phyloP scores from a whole-genome alignment of 2,888 invertebrate species.

The Cenopis cana region DNA sequence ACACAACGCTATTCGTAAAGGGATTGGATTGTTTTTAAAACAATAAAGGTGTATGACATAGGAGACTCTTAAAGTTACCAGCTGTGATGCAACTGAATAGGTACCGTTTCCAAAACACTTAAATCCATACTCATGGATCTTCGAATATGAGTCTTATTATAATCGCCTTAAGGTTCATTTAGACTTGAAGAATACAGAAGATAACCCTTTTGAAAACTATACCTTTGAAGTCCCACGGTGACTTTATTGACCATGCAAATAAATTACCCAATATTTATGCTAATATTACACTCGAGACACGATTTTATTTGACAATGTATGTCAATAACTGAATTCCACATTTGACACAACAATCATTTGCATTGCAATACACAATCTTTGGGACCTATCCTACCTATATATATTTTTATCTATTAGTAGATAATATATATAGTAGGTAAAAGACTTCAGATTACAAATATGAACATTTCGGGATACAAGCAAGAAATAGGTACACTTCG shows the following conservation, averaged over 20 bases:
- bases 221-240: background rate
- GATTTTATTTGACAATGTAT: conserved; percentile 15
- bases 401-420: too few species aligned
- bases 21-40: background rate
- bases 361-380: too few species aligned
- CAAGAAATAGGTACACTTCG: too few species aligned
- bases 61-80: background rate
- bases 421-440: too few species aligned
- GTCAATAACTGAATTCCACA: conserved; percentile 10
- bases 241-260: conserved; percentile 31
- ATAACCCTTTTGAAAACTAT: background rate
- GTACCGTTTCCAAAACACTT: background rate
- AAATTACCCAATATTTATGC: conserved; percentile 23
- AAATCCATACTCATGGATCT: background rate
- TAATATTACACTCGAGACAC: background rate
- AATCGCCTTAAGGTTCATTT: background rate
- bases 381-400: too few species aligned
- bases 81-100: conserved; percentile 4
- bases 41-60: background rate
- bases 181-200: background rate
- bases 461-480: too few species aligned
- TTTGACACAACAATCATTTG: background rate
- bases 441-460: too few species aligned
- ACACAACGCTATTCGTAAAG: background rate
- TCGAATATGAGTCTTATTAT: background rate